Evolutionary conservation across 2,797 vertebrate species (phyloP), one percentile per base, ranked within the genome.

Genomic region (Anguilla obscura): DNA sequence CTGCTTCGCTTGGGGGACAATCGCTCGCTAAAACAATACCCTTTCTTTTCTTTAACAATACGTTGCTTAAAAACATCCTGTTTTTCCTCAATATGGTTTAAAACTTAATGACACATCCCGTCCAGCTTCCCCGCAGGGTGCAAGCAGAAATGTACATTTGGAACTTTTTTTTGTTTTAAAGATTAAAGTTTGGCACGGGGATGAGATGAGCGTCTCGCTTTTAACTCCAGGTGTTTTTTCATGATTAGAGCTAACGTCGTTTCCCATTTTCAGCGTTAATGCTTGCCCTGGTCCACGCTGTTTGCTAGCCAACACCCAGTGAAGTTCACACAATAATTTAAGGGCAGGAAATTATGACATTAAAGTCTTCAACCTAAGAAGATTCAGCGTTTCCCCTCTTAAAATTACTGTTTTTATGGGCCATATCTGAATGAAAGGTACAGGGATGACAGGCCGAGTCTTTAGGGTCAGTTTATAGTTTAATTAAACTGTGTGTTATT

Each of bases 401-500:
- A 58, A 16, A 50, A 50, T 5, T 24, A 8, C 27, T 6, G 36
- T 52, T 52, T 52, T 27, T 54, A 52, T 52, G 80, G 48, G 89
- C 89, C 88, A 50, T 85, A 86, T 88, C 86, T 87, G 74, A 86
- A 84, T 87, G 83, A 56, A 48, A 89, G n/a, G 85, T 83, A 87
- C 91, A 91, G 90, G 89, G 90, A 90, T 87, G 89, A 91, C 89
- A 88, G 89, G 89, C 89, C 8, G 1, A 71, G 27, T 91, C 89
- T 93, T 91, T 89, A 90, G 89, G 91, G 89, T 89, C 89, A 90
- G 91, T 91, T 90, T 93, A 90, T 92, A 91, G 91, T 91, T 93
- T 92, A 93, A 93, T 93, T 93, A 93, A 93, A 91, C 91, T 91
- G 91, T 91, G 90, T 91, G 89, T 90, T 86, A 89, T 89, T 88